These are phyloP conservation scores for Eulacestoma nigropectus DNA, from an alignment of 2,113 vertebrate species.

Conservation along the genomic window DNA sequence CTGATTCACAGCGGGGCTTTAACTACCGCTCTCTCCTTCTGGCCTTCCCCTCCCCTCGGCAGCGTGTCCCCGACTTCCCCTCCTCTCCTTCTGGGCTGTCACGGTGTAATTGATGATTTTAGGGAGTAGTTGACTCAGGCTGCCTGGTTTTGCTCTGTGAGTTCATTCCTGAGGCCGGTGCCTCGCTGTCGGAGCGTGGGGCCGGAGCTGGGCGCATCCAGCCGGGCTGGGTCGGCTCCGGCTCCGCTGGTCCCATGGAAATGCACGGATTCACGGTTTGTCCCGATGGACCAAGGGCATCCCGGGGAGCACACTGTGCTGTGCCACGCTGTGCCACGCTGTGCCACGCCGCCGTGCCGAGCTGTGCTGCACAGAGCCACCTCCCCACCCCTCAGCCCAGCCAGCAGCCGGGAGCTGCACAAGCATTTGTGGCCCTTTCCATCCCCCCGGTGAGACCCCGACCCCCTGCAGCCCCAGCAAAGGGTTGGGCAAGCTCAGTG, in stretches of 20 bases:
- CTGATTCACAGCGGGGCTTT: neutral
- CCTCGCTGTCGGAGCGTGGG: neutral
- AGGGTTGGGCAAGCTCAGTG: neutral
- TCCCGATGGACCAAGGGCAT: neutral
- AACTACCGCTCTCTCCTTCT: neutral
- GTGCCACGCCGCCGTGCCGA: neutral
- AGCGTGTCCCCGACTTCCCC: constrained; percentile 16
- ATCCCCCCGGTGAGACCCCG: neutral
- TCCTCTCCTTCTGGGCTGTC: constrained; percentile 44
- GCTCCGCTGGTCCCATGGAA: rapidly evolving
- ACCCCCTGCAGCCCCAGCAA: neutral
- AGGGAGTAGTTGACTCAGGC: constrained; percentile 45
- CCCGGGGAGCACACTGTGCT: rapidly evolving
- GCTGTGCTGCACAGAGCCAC: rapidly evolving
- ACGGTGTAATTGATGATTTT: constrained; percentile 27
- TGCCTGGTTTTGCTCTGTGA: constrained; percentile 48
- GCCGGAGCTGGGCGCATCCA: neutral
- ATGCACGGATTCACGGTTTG: rapidly evolving
- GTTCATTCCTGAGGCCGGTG: constrained; percentile 29
- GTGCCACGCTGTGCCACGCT: neutral
- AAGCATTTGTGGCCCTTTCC: neutral
- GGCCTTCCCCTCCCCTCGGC: constrained; percentile 24
- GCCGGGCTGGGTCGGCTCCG: rapidly evolving
- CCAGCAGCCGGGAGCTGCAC: neutral
- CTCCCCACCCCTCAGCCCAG: neutral